phyloP scores from a whole-genome alignment of 64 coral and sea anemone genomes.

The Orbicella faveolata region DNA sequence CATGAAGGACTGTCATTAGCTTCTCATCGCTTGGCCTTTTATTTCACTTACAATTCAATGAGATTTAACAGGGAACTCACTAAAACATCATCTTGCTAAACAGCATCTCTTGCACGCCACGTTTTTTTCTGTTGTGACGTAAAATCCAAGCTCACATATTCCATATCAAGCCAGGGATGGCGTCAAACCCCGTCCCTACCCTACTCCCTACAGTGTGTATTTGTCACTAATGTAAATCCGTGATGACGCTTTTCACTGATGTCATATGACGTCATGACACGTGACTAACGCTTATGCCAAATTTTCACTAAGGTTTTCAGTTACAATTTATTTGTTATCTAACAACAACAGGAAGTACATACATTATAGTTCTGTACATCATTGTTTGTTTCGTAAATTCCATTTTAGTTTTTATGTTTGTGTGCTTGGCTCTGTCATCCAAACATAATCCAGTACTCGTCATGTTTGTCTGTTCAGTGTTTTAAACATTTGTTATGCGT shows the following conservation, averaged over 20 bases:
- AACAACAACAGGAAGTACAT: no score
- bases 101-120: neutral
- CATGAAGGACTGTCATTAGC: neutral
- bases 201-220: neutral
- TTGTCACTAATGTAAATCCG: neutral
- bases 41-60: neutral
- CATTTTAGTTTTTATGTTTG: neutral
- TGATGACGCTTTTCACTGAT: neutral
- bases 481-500: neutral
- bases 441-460: neutral
- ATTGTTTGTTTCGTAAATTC: neutral
- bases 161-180: constrained; percentile 51
- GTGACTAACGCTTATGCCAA: neutral
- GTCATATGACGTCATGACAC: neutral
- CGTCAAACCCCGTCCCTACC: neutral
- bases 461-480: neutral
- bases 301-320: no score
- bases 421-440: neutral
- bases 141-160: neutral
- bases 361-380: neutral
- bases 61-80: no score
- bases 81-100: no score
- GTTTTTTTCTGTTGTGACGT: neutral
- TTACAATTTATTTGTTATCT: no score
- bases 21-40: neutral